phyloP scores from a whole-genome alignment of 2,797 vertebrate species.

The Iguana delicatissima region DNA sequence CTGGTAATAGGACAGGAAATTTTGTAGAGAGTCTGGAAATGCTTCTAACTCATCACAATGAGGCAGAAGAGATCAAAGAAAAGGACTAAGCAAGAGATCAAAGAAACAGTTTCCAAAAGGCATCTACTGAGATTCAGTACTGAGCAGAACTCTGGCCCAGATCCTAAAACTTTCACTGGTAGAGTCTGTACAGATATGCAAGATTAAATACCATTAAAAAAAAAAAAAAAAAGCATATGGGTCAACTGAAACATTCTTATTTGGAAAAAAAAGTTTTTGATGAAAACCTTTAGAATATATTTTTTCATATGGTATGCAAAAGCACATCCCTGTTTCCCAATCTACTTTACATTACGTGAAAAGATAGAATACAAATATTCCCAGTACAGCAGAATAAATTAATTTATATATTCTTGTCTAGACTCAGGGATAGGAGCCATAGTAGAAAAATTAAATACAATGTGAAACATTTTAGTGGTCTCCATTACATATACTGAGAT shows the following conservation, averaged over 20 bases:
- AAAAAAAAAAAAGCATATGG: background rate
- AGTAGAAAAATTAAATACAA: slow-evolving; percentile 6
- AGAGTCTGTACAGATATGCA: too few species aligned
- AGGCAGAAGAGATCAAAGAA: background rate
- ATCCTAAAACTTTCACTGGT: background rate
- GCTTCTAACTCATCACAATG: background rate
- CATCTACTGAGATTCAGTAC: background rate
- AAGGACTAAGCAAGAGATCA: background rate
- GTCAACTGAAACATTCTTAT: background rate
- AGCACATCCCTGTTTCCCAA: background rate
- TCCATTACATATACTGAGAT: background rate
- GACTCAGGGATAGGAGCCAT: background rate
- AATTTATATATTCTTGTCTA: background rate
- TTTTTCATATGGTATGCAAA: background rate
- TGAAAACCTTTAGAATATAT: background rate
- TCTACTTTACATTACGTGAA: background rate
- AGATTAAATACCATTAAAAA: too few species aligned
- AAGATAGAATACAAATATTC: background rate
- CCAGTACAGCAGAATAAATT: background rate
- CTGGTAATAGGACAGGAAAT: background rate
- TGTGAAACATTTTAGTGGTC: slow-evolving; percentile 36
- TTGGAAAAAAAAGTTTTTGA: background rate
- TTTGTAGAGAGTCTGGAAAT: background rate
- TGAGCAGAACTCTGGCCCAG: background rate
- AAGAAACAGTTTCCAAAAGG: background rate